Percentiles rank a stretch among this genome's conserved stretches.
These are phyloP conservation scores for Lysiphlebus fabarum DNA, from an alignment of 1,140 invertebrate genomes.

Conservation along the genomic window DNA sequence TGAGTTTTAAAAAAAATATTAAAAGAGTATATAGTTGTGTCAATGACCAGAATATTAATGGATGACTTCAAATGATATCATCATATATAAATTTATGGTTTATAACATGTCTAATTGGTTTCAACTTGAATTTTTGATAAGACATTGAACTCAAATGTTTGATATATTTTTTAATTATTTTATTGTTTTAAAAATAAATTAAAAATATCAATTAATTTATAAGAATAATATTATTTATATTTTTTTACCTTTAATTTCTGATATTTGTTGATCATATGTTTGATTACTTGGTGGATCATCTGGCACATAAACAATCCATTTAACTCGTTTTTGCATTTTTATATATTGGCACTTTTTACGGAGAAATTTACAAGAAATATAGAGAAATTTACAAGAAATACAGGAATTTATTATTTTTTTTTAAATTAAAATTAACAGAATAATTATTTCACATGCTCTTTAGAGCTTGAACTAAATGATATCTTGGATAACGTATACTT, in stretches of 20 bases:
- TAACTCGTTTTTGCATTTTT: conserved; percentile 45
- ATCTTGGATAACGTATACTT: no score
- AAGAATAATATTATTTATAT: conserved; percentile 1
- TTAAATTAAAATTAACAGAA: no score
- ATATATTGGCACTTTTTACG: no score
- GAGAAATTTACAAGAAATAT: no score
- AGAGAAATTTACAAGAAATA: no score
- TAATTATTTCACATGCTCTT: no score
- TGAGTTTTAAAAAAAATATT: conserved; percentile 4
- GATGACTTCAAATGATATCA: conserved; percentile 11
- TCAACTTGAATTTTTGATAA: conserved; percentile 6
- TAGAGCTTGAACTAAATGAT: no score
- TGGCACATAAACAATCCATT: conserved; percentile 56
- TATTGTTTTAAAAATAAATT: no score
- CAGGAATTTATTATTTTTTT: no score
- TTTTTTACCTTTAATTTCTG: conserved; percentile 55
- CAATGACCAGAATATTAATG: conserved; percentile 4
- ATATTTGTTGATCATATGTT: conserved; percentile 57
- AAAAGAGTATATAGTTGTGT: neutral
- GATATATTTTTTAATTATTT: no score
- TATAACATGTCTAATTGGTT: conserved; percentile 4
- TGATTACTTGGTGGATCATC: conserved; percentile 47
- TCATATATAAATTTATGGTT: neutral
- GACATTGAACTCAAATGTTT: neutral
- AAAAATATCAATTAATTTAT: conserved; percentile 8